A percentile compares a stretch with the other conserved stretches of the same genome.
Evolutionary conservation across 2,888 invertebrate species (phyloP).

Genomic region (Vesta saturnalis): DNA sequence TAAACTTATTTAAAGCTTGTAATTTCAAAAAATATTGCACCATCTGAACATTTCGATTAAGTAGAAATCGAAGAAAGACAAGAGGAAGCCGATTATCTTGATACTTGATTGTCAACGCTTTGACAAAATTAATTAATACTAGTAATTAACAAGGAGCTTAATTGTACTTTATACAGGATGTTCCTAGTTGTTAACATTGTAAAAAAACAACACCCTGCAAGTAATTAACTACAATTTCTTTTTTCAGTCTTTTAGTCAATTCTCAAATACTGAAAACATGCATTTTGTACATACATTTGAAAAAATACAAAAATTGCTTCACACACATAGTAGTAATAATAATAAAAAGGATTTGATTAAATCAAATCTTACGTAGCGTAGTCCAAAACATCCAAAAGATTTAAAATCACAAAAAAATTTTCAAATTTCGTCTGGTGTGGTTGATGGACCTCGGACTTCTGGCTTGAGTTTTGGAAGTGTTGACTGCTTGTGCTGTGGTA

Average conservation of each 20-base stretch:
- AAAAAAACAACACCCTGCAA: not conserved
- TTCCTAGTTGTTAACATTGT: too few relatives aligned
- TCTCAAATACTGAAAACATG: conserved; percentile 3
- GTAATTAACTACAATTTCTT: conserved; percentile 2
- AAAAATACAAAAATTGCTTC: not conserved
- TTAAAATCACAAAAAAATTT: too few relatives aligned
- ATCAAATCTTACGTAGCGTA: not conserved
- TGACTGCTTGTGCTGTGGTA: conserved; percentile 33
- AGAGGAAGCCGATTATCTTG: not conserved
- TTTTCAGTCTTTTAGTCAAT: not conserved
- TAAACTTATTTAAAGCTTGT: not conserved
- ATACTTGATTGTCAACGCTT: too few relatives aligned
- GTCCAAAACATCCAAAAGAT: not conserved
- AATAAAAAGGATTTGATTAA: not conserved
- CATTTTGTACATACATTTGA: not conserved
- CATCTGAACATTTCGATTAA: not conserved
- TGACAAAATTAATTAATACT: too few relatives aligned
- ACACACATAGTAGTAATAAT: not conserved
- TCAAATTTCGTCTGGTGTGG: conserved; percentile 8
- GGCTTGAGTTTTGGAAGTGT: conserved; percentile 16
- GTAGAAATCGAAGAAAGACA: not conserved
- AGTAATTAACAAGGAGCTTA: too few relatives aligned
- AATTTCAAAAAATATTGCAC: not conserved
- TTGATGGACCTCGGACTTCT: not conserved
- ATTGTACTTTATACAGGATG: too few relatives aligned